Evolutionary conservation across 2,113 vertebrate genomes (phyloP).

Genomic region (Zosterops borbonicus): DNA sequence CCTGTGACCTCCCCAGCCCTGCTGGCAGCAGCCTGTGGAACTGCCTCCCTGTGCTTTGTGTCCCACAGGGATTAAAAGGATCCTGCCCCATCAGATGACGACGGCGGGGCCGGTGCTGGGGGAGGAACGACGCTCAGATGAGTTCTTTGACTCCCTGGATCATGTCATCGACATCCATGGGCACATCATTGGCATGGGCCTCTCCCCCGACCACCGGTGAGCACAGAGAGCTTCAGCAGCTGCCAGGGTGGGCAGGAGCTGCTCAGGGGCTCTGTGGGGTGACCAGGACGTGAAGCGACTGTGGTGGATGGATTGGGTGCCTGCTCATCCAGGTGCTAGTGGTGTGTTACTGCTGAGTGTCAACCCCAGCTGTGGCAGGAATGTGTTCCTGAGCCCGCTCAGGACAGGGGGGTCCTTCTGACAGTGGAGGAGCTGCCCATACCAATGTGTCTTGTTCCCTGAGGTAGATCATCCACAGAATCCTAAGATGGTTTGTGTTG

Average conservation of each 20-base stretch:
- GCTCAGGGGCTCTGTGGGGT: not conserved
- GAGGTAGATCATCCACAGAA: not conserved
- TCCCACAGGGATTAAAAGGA: constrained; percentile 88
- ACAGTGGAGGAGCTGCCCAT: not conserved
- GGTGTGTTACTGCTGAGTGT: not conserved
- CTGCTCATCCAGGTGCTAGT: not conserved
- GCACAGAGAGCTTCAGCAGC: fast-evolving
- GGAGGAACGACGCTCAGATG: constrained; percentile 85
- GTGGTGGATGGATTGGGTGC: not conserved
- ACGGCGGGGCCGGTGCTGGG: constrained; percentile 89
- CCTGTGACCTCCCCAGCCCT: not conserved
- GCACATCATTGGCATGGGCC: constrained; percentile 97
- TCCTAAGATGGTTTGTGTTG: not conserved
- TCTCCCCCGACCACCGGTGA: constrained; percentile 96
- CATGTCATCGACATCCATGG: constrained; percentile 95
- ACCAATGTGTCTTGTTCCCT: not conserved
- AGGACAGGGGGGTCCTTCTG: not conserved
- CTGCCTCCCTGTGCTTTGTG: not conserved
- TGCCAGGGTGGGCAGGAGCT: not conserved
- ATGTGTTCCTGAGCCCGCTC: not conserved
- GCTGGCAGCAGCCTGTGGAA: not conserved
- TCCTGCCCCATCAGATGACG: constrained; percentile 96
- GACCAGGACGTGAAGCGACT: not conserved
- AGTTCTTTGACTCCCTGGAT: constrained; percentile 94
- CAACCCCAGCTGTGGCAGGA: fast-evolving